Percentiles rank a stretch among this genome's conserved stretches.
phyloP scores from a whole-genome alignment of 2,113 vertebrate genomes.

The Terrapene triunguis region DNA sequence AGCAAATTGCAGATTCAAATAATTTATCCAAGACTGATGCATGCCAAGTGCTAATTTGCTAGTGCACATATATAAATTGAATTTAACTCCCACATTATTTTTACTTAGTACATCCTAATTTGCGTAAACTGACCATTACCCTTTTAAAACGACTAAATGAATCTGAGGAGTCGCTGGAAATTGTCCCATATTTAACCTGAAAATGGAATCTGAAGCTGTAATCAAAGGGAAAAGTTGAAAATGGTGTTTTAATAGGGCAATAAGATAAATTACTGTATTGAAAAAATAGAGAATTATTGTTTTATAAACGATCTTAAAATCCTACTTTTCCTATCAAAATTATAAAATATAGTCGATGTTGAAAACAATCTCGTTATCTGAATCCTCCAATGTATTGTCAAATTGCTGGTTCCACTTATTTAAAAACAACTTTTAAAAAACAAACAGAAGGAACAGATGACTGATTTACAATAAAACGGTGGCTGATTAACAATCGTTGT shows the following conservation, averaged over 20 bases:
- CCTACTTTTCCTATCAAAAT: slow-evolving; percentile 1
- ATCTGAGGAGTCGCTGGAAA: slow-evolving; percentile 61
- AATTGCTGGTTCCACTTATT: neutral
- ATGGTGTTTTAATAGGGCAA: slow-evolving; percentile 3
- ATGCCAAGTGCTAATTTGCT: neutral
- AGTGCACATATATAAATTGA: neutral
- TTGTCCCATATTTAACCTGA: slow-evolving; percentile 17
- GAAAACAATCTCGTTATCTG: neutral
- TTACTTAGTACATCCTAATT: slow-evolving; percentile 19
- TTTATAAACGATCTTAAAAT: neutral
- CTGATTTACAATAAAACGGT: neutral
- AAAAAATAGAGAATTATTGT: neutral
- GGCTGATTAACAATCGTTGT: slow-evolving; percentile 22
- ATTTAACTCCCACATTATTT: neutral
- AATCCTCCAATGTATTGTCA: neutral
- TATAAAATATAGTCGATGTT: neutral
- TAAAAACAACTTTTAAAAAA: slow-evolving; percentile 44
- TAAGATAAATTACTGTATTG: neutral
- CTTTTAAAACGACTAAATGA: slow-evolving; percentile 33
- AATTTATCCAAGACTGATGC: rapidly evolving
- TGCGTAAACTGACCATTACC: neutral
- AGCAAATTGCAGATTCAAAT: neutral
- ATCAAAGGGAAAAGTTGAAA: neutral
- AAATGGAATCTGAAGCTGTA: neutral
- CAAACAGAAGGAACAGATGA: slow-evolving; percentile 34